phyloP scores from a whole-genome alignment of 2,888 invertebrate species.

The Metallyticus violacea region DNA sequence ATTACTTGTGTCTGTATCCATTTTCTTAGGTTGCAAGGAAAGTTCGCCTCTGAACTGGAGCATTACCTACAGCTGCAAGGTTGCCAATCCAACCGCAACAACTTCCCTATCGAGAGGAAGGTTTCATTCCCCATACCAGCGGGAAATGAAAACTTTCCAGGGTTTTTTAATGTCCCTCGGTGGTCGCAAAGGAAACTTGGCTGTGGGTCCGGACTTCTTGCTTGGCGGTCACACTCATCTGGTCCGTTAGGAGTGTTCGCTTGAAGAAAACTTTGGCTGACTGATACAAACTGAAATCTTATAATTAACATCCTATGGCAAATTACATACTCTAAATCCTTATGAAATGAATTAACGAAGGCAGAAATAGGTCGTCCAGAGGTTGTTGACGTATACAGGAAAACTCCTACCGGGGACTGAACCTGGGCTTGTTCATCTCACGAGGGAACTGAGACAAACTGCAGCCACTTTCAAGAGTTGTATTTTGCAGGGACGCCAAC shows the following conservation, averaged over 20 bases:
- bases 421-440: neutral
- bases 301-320: too few relatives aligned
- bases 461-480: neutral
- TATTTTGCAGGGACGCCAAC: neutral
- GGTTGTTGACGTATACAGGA: neutral
- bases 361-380: neutral
- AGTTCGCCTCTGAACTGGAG: neutral
- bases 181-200: too few relatives aligned
- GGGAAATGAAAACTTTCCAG: neutral
- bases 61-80: neutral
- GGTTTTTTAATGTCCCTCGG: neutral
- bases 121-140: neutral
- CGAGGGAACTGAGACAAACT: neutral
- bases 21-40: too few relatives aligned
- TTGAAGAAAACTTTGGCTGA: too few relatives aligned
- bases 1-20: too few relatives aligned
- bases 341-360: too few relatives aligned
- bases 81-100: neutral
- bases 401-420: neutral
- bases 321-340: too few relatives aligned
- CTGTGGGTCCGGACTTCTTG: neutral
- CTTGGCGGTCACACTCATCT: neutral
- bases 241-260: neutral
- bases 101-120: neutral
- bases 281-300: too few relatives aligned